Percentiles rank a stretch among this genome's conserved stretches.
phyloP scores from a whole-genome alignment of 2,888 invertebrate species.

The Dorcus hopei region DNA sequence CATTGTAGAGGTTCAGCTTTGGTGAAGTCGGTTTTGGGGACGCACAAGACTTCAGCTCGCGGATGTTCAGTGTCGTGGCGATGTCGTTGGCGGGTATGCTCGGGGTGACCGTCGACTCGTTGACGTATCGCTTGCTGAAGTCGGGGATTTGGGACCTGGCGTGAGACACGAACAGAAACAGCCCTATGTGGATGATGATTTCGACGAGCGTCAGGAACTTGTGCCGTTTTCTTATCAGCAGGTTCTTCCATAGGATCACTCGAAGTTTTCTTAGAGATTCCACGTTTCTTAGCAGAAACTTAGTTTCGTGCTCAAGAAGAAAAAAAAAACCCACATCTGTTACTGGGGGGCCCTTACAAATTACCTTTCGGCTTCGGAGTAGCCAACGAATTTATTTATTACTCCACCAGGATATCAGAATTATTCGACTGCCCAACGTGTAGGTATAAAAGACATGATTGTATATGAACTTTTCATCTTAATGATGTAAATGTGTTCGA shows the following conservation, averaged over 20 bases:
- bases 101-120: constrained; percentile 33
- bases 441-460: no score
- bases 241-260: constrained; percentile 40
- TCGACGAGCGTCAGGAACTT: constrained; percentile 41
- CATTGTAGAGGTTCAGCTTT: constrained; percentile 36
- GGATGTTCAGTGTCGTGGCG: constrained; percentile 25
- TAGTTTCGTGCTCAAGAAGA: no score
- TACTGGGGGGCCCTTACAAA: no score
- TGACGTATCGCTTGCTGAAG: constrained; percentile 37
- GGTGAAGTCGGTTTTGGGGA: constrained; percentile 37
- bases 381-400: no score
- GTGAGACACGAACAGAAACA: constrained; percentile 44
- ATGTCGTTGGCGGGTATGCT: constrained; percentile 14
- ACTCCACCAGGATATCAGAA: no score
- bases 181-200: constrained; percentile 37
- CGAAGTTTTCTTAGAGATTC: background rate
- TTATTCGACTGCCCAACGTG: no score
- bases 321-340: no score
- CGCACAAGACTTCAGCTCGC: constrained; percentile 30
- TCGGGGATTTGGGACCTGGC: constrained; percentile 38
- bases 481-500: no score
- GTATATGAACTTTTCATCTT: no score
- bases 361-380: no score
- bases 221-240: constrained; percentile 40
- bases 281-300: no score